Percentiles rank a stretch among this genome's conserved stretches.
Conservation (phyloP, 2,113 vertebrate species). For the Chlorocebus sabaeus region DNA sequence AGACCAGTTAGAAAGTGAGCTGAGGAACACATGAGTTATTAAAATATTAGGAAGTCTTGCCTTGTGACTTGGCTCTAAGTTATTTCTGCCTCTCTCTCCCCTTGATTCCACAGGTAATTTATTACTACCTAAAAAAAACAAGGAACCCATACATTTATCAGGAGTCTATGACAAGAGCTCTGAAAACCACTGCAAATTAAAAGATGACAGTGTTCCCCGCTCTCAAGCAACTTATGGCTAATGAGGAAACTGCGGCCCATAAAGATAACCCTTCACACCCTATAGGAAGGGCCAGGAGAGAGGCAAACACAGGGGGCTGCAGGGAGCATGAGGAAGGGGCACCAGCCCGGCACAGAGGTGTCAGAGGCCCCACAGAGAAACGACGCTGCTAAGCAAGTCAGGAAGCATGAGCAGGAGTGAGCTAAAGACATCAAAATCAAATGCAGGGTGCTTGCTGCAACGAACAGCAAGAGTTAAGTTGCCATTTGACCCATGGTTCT, state of each 20-base stretch:
- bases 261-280: not conserved
- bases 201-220: not conserved
- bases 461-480: not conserved
- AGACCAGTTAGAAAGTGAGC: not conserved
- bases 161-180: not conserved
- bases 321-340: not conserved
- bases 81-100: conserved; percentile 21
- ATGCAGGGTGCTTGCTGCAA: not conserved
- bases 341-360: not conserved
- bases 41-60: conserved; percentile 23
- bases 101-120: not conserved
- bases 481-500: not conserved
- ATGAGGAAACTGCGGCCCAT: not conserved
- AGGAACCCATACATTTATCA: not conserved
- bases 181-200: conserved; percentile 25
- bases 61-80: conserved; percentile 5
- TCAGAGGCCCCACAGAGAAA: not conserved
- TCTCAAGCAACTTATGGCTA: not conserved
- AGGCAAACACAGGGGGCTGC: not conserved
- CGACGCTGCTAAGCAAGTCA: not conserved
- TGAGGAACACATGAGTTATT: not conserved
- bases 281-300: not conserved
- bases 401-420: not conserved
- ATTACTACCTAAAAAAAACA: conserved; percentile 39
- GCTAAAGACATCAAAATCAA: not conserved